phyloP scores from a whole-genome alignment of 2,113 vertebrate species.

The Tachysurus vachellii region DNA sequence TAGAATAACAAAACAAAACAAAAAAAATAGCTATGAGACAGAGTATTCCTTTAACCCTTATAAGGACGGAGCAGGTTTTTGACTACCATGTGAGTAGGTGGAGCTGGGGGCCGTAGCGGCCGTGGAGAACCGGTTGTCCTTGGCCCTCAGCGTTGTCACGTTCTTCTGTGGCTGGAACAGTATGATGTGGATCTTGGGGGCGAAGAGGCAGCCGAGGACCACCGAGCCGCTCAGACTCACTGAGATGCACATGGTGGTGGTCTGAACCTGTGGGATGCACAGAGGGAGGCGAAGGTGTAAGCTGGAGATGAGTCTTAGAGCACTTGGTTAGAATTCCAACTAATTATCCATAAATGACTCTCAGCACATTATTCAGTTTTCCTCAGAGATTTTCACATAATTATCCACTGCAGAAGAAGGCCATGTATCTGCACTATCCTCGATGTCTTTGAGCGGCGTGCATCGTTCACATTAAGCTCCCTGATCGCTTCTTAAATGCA shows the following conservation, averaged over 20 bases:
- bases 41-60: not conserved
- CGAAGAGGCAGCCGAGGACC: slow-evolving; percentile 93
- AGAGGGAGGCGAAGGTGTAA: not conserved
- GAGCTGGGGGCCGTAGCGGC: slow-evolving; percentile 75
- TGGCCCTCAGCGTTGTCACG: slow-evolving; percentile 83
- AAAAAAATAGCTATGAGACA: not conserved
- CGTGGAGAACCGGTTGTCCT: slow-evolving; percentile 85
- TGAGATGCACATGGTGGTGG: slow-evolving; percentile 97
- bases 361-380: not conserved
- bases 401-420: not conserved
- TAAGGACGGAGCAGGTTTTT: not conserved
- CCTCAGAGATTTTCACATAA: not conserved
- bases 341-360: not conserved
- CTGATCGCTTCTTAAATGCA: not conserved
- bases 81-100: slow-evolving; percentile 84
- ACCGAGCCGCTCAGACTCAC: slow-evolving; percentile 96
- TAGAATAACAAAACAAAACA: not conserved
- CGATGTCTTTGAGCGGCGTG: not conserved
- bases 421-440: not conserved
- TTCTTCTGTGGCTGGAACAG: slow-evolving; percentile 99
- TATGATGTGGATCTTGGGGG: slow-evolving; percentile 96
- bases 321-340: not conserved
- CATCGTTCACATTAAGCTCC: not conserved
- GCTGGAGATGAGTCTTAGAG: not conserved
- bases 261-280: slow-evolving; percentile 84